Base-by-base conservation (phyloP, 2,797 vertebrate species). In the Enteromius mattozi region DNA sequence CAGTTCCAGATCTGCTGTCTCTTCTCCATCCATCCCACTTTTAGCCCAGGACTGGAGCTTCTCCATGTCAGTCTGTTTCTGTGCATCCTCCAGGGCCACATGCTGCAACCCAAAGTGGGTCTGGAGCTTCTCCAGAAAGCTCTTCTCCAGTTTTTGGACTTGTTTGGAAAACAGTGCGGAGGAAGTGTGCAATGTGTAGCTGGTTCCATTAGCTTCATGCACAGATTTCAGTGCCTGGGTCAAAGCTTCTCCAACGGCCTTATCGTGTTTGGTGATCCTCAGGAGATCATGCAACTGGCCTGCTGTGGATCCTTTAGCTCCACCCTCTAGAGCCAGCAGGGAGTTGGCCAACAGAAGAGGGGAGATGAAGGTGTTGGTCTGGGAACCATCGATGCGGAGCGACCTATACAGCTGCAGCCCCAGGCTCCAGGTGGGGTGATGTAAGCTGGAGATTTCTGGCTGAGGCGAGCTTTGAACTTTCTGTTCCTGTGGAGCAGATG, bases 381-480 rank as follows among this genome's bases (percentile, higher is more conserved):
- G 72, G 0, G 88, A 63, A 37, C 86, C 83, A 1, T 90, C 16
- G 21, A 24, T 81, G 33, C 90, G 88, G 3, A 94, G 77, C 47
- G 90, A 89, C 83, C 40, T 78, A 86, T 94, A 93, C 0, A 94
- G 86, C 7, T 82, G 89, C 42, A 95, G 89, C 56, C 94, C 93
- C 79, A 95, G 87, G 42, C 88, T 81, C 93, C 94, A 94, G 92
- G 87, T 94, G 5, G 91, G 89, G 87, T 93, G 92, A 76, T 75
- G 85, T 40, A 88, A 81, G 87, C 56, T 85, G 49, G 21, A 89
- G 89, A 0, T 78, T 80, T 66, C 86, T 77, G 87, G 87, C 78
- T 89, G 85, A 51, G 89, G 8, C 33, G 88, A 59, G 27, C 35
- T 80, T 35, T 87, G 16, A 1, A 74, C 81, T 27, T 45, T 30